A percentile compares a stretch with the other conserved stretches of the same genome.
These are phyloP conservation scores for Acrocephalus scirpaceus DNA, from an alignment of 2,797 vertebrate species.

Conservation along the genomic window DNA sequence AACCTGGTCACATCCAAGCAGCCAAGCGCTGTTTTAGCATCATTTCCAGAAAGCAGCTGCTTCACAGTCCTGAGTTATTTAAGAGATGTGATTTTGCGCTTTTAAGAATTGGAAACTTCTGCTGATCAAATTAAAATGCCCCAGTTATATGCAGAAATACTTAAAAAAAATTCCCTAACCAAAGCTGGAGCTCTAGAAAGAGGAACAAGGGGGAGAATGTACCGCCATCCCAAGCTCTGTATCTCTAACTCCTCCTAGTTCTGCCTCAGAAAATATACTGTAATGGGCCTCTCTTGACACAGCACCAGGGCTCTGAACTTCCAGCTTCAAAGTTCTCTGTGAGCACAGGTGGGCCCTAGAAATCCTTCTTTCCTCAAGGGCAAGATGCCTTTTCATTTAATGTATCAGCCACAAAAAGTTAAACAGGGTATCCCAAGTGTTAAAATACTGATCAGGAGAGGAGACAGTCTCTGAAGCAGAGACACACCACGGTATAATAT, in stretches of 20 bases:
- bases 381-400: neutral
- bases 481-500: rapidly evolving
- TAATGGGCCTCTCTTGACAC: neutral
- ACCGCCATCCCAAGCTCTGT: rapidly evolving
- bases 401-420: neutral
- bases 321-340: neutral
- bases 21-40: neutral
- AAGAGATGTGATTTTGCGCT: neutral
- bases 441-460: neutral
- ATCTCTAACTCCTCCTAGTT: neutral
- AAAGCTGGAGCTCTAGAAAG: neutral
- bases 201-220: neutral
- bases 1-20: neutral
- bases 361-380: neutral
- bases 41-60: neutral
- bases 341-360: neutral
- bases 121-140: neutral
- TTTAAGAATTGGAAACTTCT: neutral
- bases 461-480: neutral
- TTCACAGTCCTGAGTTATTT: neutral
- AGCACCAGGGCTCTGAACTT: neutral
- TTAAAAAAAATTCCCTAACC: neutral
- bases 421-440: neutral
- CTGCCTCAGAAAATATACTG: neutral
- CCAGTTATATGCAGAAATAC: neutral